Base-by-base conservation (phyloP, 1,140 invertebrate species). In the Drosophila pseudoananassae region DNA sequence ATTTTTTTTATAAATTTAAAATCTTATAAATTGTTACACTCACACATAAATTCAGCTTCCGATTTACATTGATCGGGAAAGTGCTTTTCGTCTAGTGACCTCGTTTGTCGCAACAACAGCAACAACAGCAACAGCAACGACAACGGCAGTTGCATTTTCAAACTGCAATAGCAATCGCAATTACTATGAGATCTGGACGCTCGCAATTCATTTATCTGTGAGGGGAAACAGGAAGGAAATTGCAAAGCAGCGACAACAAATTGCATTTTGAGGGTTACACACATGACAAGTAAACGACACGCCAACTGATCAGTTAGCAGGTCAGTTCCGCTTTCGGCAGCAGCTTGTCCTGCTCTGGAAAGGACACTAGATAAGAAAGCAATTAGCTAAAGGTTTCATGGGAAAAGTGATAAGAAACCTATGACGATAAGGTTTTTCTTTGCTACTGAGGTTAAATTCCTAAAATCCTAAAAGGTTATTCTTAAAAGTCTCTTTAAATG, bases 61-160 rank as follows among this genome's bases (percentile, higher is more conserved):
- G 83, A 87, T 83, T 87, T 78, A 59, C 57, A 83, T 83, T 75
- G 79, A 82, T 82, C 74, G 57, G 76, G 76, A 79, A 79, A 79
- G 76, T 79, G 76, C 53, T 78, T 77, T 69, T 69, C 50, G 65
- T 55, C 31, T 49, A 36, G 50, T 31, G 63, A 66, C 65, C 65
- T 68, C 68, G 65, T 70, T 73, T 52, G 33, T 46, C 58, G 45
- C 46, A 50, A 57, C 46, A 17, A 52, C 12, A 14, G 23, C 46
- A 49, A 27, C 14, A 43, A n/a, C n/a, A 20, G 3, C 57, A 29
- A 25, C 49, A 14, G 29, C 40, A 69, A 45, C 49, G 33, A 46
- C 15, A 68, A 61, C 38, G 40, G 58, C 49, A 14, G n/a, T 40
- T 40, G 38, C 38, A 73, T 29, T 15, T 29, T 36, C 52, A 71